Percentiles rank a stretch among this genome's conserved stretches.
Conservation (phyloP, 2,797 vertebrate species). For the Stomatorhinus walkeri region DNA sequence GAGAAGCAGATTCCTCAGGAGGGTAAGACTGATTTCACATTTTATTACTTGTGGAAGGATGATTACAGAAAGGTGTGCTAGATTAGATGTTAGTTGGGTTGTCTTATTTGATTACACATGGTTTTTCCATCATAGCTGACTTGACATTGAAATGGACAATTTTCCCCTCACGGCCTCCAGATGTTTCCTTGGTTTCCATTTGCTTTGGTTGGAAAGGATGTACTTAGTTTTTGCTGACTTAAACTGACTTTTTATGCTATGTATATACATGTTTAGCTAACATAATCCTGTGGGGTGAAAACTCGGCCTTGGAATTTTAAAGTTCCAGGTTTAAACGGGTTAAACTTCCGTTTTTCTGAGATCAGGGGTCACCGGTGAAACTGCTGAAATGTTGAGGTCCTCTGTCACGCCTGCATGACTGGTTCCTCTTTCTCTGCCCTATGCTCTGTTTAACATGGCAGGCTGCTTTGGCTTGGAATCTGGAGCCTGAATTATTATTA, state of each 20-base stretch:
- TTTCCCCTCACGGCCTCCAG: neutral
- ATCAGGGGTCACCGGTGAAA: neutral
- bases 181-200: constrained; percentile 30
- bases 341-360: neutral
- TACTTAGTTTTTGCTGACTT: constrained; percentile 3
- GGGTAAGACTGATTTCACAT: neutral
- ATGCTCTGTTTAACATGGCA: neutral
- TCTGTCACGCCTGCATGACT: neutral
- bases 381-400: neutral
- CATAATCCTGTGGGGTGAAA: neutral
- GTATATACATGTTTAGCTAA: neutral
- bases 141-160: neutral
- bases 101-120: neutral
- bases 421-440: neutral
- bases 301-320: neutral
- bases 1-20: neutral
- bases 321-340: neutral
- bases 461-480: neutral
- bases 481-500: neutral
- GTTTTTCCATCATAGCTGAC: neutral
- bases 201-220: constrained; percentile 10
- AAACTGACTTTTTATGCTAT: neutral
- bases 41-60: neutral
- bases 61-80: neutral
- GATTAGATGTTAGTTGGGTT: neutral